Percentiles rank a stretch among this genome's conserved stretches.
phyloP scores from a whole-genome alignment of 2,888 invertebrate genomes.

The Leucozona laternaria region DNA sequence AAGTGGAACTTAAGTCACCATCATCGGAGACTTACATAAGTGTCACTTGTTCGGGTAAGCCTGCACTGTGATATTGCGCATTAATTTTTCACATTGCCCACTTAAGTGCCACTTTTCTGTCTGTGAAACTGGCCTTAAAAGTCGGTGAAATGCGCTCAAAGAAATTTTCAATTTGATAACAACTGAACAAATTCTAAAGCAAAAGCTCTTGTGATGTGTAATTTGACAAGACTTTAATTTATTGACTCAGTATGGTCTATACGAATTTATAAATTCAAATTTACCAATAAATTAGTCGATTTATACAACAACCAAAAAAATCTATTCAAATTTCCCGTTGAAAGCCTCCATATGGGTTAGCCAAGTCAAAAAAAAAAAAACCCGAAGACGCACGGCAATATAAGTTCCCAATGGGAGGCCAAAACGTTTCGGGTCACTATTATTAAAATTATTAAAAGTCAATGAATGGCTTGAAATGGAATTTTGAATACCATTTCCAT shows the following conservation, averaged over 20 bases:
- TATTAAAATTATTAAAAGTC: constrained; percentile 66
- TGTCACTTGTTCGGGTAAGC: no score
- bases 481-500: constrained; percentile 59
- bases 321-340: constrained; percentile 43
- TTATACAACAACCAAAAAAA: constrained; percentile 9
- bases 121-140: no score
- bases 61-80: no score
- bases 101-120: no score
- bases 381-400: constrained; percentile 44
- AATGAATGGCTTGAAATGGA: constrained; percentile 65
- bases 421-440: constrained; percentile 35
- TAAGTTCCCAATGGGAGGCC: constrained; percentile 64
- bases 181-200: constrained; percentile 25
- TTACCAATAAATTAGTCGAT: constrained; percentile 48
- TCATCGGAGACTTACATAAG: no score
- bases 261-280: constrained; percentile 56
- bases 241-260: constrained; percentile 38
- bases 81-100: no score
- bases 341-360: constrained; percentile 28
- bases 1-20: no score
- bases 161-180: constrained; percentile 11
- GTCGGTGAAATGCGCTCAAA: constrained; percentile 26
- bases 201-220: constrained; percentile 24
- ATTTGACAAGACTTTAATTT: constrained; percentile 39
- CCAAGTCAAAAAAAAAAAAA: not conserved